Evolutionary conservation across 2,888 invertebrate genomes (phyloP), one percentile per base, ranked within the genome.

Genomic region (Hartigia nigra): DNA sequence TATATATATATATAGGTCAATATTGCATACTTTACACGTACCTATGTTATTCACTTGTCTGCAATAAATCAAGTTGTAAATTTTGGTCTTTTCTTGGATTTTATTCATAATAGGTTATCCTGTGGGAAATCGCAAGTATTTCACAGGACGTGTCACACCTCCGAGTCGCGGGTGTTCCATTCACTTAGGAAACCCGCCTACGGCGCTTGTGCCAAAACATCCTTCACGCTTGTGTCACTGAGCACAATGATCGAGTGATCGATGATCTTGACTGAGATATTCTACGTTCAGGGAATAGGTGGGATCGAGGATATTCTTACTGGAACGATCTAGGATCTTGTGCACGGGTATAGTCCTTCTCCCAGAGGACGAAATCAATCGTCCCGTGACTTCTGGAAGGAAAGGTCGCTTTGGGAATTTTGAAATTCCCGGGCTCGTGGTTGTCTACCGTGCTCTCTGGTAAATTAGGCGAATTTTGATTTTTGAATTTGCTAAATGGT

Each of bases 161-260:
- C 80, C 83, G 79, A 84, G 84, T 88, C 84, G 87, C 84, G 83
- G 83, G 84, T 84, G 85, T 82, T 23, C 84, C 78, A 88, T 89
- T 89, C 84, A 87, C 81, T 87, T 84, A 81, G 84, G 84, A 81
- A 84, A 87, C 84, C 87, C 87, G 87, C 87, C 90, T 86, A 87
- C 87, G 83, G 86, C 81, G 87, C 82, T 82, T 80, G 80, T 89
- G 89, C 89, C 90, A 90, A 90, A 90, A 90, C 89, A 90, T 83
- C 77, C 77, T 83, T 84, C 86, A 84, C 70, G 75, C 81, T 80
- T 79, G 82, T 86, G 86, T 88, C 86, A 84, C 76, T 37, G 76
- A 78, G 77, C 81, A 82, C 82, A 82, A 86, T 82, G 75, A 77
- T 74, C 69, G 74, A 74, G 72, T 80, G 80, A 80, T 80, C 74